A percentile compares a stretch with the other conserved stretches of the same genome.
Conservation (phyloP, 2,113 vertebrate species). For the Albula goreensis region DNA sequence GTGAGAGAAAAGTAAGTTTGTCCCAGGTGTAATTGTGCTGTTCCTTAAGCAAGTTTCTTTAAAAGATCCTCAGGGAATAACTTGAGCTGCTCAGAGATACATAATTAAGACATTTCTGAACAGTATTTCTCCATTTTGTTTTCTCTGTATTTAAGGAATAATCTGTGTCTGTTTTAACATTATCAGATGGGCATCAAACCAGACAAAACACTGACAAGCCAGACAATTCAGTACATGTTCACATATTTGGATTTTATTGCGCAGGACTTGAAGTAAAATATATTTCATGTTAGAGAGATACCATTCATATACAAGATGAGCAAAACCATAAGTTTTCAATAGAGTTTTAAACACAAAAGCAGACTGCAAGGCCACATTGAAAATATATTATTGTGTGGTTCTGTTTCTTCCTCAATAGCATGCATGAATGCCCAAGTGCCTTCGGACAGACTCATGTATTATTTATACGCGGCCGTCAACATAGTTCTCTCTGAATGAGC, state of each 20-base stretch:
- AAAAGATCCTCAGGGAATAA: too few relatives aligned
- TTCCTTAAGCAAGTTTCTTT: too few relatives aligned
- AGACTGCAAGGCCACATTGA: not conserved
- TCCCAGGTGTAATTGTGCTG: too few relatives aligned
- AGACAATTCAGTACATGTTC: too few relatives aligned
- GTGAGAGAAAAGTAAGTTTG: too few relatives aligned
- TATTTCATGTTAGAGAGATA: not conserved
- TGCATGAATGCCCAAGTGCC: constrained; percentile 89
- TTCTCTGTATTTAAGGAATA: not conserved
- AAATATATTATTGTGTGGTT: constrained; percentile 51
- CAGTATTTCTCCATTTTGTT: not conserved
- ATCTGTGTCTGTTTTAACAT: not conserved
- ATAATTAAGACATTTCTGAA: not conserved
- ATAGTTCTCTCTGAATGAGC: constrained; percentile 75
- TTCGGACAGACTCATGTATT: constrained; percentile 89
- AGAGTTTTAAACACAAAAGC: not conserved
- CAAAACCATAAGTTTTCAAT: not conserved
- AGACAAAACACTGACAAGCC: too few relatives aligned
- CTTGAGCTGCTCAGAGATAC: too few relatives aligned
- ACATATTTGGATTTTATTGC: not conserved
- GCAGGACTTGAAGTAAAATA: not conserved
- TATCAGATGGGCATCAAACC: not conserved
- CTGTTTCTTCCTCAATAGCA: constrained; percentile 73
- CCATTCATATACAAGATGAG: not conserved
- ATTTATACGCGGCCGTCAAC: constrained; percentile 87